Conservation (phyloP, 2,888 invertebrate species). For the Cataglyphis rosenhaueri region DNA sequence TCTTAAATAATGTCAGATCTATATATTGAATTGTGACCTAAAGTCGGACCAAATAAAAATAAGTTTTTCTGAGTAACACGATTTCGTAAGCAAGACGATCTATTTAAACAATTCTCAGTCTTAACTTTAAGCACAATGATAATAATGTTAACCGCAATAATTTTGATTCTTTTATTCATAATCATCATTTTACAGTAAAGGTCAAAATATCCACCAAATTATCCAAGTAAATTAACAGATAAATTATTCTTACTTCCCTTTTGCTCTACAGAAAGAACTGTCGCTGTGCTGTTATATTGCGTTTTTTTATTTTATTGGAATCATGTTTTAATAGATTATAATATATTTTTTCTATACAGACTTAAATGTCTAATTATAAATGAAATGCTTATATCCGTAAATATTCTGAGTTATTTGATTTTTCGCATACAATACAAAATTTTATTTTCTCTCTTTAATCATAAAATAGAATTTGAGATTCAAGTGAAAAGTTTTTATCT, state of each 20-base stretch:
- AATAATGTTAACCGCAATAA: not conserved
- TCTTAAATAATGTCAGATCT: not conserved
- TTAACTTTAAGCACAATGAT: not conserved
- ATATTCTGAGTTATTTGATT: not conserved
- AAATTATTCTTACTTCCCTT: constrained; percentile 24
- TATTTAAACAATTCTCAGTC: not conserved
- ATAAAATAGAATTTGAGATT: not conserved
- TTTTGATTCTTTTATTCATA: constrained; percentile 37
- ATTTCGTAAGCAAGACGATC: not conserved
- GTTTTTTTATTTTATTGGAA: not conserved
- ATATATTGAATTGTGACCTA: not conserved
- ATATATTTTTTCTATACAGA: not conserved
- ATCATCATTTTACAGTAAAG: not conserved
- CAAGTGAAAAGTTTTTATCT: not conserved
- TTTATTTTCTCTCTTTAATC: not conserved
- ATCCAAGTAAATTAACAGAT: constrained; percentile 61
- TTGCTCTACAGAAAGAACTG: not conserved
- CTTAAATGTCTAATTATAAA: not conserved
- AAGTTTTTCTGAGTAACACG: not conserved
- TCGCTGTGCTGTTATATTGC: not conserved
- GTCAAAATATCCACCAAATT: constrained; percentile 50
- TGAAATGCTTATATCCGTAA: not conserved
- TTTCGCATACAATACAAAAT: not conserved
- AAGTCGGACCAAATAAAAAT: no score
- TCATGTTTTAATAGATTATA: not conserved